Conservation (phyloP, 2,113 vertebrate species). For the Nothobranchius kuhntae region DNA sequence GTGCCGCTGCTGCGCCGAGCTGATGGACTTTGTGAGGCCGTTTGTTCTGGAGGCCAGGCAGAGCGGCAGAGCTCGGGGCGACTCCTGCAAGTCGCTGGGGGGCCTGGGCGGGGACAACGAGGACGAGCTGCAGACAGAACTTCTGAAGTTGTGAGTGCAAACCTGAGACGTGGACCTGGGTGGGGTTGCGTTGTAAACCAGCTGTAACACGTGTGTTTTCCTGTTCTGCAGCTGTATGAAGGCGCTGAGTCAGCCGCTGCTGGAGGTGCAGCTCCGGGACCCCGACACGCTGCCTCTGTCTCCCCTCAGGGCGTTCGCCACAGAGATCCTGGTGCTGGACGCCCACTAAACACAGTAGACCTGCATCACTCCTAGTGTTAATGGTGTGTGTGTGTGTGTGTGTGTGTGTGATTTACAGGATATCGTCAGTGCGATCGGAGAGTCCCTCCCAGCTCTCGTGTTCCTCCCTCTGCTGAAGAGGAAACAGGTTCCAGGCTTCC, state of each 20-base stretch:
- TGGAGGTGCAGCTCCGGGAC: slow-evolving; percentile 84
- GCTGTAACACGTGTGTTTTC: background rate
- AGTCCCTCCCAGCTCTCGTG: slow-evolving; percentile 71
- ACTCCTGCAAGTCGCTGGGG: background rate
- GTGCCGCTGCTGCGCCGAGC: slow-evolving; percentile 85
- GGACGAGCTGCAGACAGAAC: slow-evolving; percentile 86
- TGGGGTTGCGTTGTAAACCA: background rate
- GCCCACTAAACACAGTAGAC: background rate
- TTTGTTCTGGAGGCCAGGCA: slow-evolving; percentile 85
- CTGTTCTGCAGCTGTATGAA: slow-evolving; percentile 87
- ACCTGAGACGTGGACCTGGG: background rate
- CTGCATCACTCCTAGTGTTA: background rate
- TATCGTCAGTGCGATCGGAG: slow-evolving; percentile 66
- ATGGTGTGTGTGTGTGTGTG: background rate
- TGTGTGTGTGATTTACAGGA: slow-evolving; percentile 25
- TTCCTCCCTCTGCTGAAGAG: slow-evolving; percentile 70
- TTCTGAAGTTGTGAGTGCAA: slow-evolving; percentile 90
- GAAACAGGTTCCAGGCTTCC: slow-evolving; percentile 76
- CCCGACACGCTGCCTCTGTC: slow-evolving; percentile 79
- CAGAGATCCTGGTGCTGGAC: slow-evolving; percentile 85
- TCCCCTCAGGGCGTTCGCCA: slow-evolving; percentile 87
- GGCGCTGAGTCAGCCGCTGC: slow-evolving; percentile 85
- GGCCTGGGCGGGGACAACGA: slow-evolving; percentile 42
- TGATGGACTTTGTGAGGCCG: slow-evolving; percentile 84
- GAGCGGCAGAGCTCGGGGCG: slow-evolving; percentile 31